Evolutionary conservation across 1,140 invertebrate species (phyloP).

Genomic region (Linepithema humile): DNA sequence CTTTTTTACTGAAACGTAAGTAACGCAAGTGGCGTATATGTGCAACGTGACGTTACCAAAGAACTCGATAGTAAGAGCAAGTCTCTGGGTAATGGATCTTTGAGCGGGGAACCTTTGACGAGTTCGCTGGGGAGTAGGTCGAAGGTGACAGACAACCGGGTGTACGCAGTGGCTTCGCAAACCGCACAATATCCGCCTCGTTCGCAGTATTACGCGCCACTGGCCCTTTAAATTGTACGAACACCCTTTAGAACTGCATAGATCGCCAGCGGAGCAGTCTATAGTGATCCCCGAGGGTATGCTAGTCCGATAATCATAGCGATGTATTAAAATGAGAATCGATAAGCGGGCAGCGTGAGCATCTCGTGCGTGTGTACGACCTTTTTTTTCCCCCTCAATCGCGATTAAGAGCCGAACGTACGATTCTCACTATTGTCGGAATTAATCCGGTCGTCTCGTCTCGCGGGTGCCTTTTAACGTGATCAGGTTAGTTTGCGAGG

Average conservation of each 20-base stretch:
- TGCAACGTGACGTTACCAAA: slow-evolving; percentile 58
- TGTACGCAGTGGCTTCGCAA: slow-evolving; percentile 73
- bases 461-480: not conserved
- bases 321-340: slow-evolving; percentile 76
- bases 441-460: not conserved
- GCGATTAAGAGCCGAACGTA: not conserved
- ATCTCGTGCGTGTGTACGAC: slow-evolving; percentile 68
- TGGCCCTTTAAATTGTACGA: slow-evolving; percentile 64
- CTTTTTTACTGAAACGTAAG: slow-evolving; percentile 88
- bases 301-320: slow-evolving; percentile 69
- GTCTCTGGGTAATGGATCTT: slow-evolving; percentile 65
- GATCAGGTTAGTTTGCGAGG: slow-evolving; percentile 33
- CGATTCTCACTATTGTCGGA: not conserved
- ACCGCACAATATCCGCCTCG: slow-evolving; percentile 66
- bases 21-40: slow-evolving; percentile 74
- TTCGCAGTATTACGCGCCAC: slow-evolving; percentile 61
- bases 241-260: slow-evolving; percentile 65
- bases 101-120: slow-evolving; percentile 63
- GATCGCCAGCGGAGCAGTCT: slow-evolving; percentile 55
- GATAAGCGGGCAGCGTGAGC: slow-evolving; percentile 73
- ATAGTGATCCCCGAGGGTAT: slow-evolving; percentile 65
- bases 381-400: not conserved
- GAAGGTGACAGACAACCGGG: slow-evolving; percentile 82
- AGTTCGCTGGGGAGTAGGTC: slow-evolving; percentile 78
- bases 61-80: slow-evolving; percentile 56